Percentiles rank a stretch among this genome's conserved stretches.
Evolutionary conservation across 2,888 invertebrate genomes (phyloP).

Genomic region (Tipula confusa): DNA sequence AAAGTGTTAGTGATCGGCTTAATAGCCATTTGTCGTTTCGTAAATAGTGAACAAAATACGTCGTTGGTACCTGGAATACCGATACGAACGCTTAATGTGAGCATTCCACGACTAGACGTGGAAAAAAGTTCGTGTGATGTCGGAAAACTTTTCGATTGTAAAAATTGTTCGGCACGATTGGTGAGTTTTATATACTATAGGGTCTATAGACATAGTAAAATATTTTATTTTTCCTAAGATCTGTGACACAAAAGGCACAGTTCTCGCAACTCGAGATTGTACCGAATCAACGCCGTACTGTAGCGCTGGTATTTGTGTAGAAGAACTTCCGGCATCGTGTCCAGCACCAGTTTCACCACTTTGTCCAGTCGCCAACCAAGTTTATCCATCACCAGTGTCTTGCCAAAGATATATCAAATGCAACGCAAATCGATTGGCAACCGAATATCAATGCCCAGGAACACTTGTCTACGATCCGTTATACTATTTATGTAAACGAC

Average conservation of each 20-base stretch:
- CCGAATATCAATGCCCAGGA: background rate
- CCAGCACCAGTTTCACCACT: background rate
- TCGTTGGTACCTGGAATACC: background rate
- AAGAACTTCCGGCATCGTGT: background rate
- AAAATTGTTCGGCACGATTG: background rate
- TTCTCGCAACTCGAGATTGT: background rate
- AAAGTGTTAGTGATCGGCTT: background rate
- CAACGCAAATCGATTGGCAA: background rate
- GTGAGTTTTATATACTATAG: background rate
- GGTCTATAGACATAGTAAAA: too few species aligned
- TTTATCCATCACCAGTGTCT: background rate
- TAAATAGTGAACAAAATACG: background rate
- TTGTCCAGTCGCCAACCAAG: background rate
- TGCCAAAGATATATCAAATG: background rate
- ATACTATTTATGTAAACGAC: background rate
- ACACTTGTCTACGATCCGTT: background rate
- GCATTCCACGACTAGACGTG: background rate
- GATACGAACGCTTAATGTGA: background rate
- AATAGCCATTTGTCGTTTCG: background rate
- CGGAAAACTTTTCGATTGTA: background rate
- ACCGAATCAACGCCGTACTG: background rate
- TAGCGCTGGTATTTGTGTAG: background rate
- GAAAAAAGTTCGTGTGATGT: background rate
- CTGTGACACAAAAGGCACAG: background rate
- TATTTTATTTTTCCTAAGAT: background rate